These are phyloP conservation scores for Lasiurus borealis DNA, from an alignment of 2,113 vertebrate genomes.

Conservation along the genomic window DNA sequence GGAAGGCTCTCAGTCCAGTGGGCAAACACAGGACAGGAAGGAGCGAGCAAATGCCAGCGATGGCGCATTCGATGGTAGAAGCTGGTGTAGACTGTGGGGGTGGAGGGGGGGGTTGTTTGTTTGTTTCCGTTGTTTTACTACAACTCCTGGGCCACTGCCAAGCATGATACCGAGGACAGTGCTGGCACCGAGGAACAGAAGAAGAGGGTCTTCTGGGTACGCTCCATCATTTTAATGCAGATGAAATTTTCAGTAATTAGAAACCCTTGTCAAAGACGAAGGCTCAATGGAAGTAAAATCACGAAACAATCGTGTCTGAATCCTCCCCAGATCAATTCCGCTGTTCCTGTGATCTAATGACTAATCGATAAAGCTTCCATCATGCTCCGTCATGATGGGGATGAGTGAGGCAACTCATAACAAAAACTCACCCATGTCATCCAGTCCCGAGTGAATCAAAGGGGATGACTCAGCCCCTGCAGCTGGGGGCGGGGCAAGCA, in stretches of 20 bases:
- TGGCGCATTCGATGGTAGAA: neutral
- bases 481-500: neutral
- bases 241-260: conserved; percentile 55
- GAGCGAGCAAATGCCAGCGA: neutral
- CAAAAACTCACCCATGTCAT: neutral
- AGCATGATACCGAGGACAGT: neutral
- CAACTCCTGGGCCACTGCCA: neutral
- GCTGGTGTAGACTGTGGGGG: neutral
- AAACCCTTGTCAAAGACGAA: conserved; percentile 48
- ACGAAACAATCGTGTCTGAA: neutral
- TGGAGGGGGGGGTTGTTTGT: neutral
- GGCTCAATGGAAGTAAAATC: conserved; percentile 58
- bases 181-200: neutral
- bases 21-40: neutral
- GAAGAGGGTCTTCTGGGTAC: neutral
- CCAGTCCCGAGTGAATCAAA: neutral
- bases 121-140: neutral
- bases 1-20: neutral
- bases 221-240: conserved; percentile 46
- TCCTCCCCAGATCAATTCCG: neutral
- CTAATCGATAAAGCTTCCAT: neutral
- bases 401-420: conserved; percentile 7
- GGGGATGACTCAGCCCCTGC: neutral
- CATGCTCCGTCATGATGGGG: neutral
- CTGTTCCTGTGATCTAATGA: neutral